phyloP scores from a whole-genome alignment of 2,888 invertebrate genomes.

The Tetragonisca angustula region DNA sequence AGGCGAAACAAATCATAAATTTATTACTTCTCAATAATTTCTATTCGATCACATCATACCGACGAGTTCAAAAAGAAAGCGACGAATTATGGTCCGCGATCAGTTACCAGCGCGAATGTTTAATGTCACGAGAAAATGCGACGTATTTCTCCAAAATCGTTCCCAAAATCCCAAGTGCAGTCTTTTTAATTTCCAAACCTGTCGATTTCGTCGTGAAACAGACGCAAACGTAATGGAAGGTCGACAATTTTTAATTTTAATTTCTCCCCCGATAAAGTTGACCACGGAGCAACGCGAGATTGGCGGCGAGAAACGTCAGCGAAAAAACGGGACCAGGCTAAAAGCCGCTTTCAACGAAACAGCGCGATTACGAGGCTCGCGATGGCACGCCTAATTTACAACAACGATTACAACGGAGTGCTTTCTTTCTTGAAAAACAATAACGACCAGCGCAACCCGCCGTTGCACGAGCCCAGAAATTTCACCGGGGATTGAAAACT shows the following conservation, averaged over 20 bases:
- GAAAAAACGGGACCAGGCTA: not conserved
- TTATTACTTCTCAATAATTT: too few relatives aligned
- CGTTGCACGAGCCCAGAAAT: not conserved
- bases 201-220: too few relatives aligned
- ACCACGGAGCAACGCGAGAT: not conserved
- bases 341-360: conserved; percentile 20
- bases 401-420: conserved; percentile 18
- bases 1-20: too few relatives aligned
- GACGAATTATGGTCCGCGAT: too few relatives aligned
- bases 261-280: not conserved
- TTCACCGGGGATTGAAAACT: conserved; percentile 25
- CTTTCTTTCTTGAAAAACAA: conserved; percentile 33
- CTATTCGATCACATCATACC: too few relatives aligned
- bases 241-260: conserved; percentile 6
- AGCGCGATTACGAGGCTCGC: conserved; percentile 7
- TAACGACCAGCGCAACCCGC: conserved; percentile 7
- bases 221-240: too few relatives aligned
- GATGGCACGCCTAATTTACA: conserved; percentile 18
- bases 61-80: too few relatives aligned
- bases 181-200: too few relatives aligned
- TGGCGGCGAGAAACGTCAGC: not conserved
- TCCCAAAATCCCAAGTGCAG: too few relatives aligned
- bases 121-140: too few relatives aligned
- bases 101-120: too few relatives aligned
- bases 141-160: too few relatives aligned